Evolutionary conservation across 2,797 vertebrate species (phyloP), one percentile per base, ranked within the genome.

Genomic region (Meda fulgida): DNA sequence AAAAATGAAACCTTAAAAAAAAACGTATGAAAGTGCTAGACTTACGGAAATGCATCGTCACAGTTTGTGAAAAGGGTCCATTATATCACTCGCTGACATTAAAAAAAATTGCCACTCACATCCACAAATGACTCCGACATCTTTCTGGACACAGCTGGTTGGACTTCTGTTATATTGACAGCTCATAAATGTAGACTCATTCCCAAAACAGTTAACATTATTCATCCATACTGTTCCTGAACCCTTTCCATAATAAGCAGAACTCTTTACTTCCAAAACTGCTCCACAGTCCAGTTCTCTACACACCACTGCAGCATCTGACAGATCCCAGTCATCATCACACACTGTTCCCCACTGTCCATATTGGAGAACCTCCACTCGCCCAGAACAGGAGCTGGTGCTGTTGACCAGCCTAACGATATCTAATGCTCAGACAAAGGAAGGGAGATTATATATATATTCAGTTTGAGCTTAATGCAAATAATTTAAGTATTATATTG

Each of bases 101-200:
- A 1, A 53, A 76, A 46, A 60, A 31, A 58, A 65, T 14, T 1
- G 31, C 3, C 77, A 65, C 80, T 75, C 40, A 83, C 81, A 34
- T 83, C 55, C 58, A 23, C 81, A 83, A 36, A 73, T 51, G 29
- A 83, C 71, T 65, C 81, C 81, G 1, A 21, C 81, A 38, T 83
- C 26, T 13, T 38, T 65, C 21, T 73, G 58, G 21, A 21, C 58
- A 83, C 71, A 83, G n/a, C 3, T 26, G 26, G n/a, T 43, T 31
- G 66, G 16, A 43, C 7, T 40, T 23, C 14, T 19, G 21, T 55
- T 51, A 72, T 43, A 13, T 26, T 36, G 29, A 31, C 81, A 83
- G 16, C 19, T 63, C 23, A 16, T 77, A 23, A 83, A 34, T 7
- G 60, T 16, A 23, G 81, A 38, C 43, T 83, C 81, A 29, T 26